Evolutionary conservation across 2,888 invertebrate genomes (phyloP).

Genomic region (Synergus laeviventris): DNA sequence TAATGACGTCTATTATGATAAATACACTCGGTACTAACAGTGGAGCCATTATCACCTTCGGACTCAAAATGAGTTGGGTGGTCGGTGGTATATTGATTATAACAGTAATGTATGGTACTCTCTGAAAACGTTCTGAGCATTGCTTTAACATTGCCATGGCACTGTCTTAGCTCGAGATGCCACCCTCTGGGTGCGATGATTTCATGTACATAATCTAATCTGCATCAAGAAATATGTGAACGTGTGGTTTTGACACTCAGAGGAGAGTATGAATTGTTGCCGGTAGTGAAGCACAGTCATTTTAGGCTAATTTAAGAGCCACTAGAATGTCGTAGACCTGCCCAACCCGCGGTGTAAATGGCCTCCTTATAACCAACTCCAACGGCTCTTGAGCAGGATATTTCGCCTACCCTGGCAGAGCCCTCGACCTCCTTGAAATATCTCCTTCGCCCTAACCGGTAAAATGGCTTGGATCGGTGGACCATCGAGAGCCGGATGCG

Average conservation of each 20-base stretch:
- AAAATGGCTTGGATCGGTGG: constrained; percentile 19
- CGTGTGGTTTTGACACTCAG: neutral
- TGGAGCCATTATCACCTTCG: constrained; percentile 53
- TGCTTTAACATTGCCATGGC: constrained; percentile 39
- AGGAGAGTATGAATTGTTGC: constrained; percentile 4
- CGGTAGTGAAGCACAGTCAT: constrained; percentile 43
- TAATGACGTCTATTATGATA: constrained; percentile 63
- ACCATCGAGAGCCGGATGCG: neutral
- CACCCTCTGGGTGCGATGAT: neutral
- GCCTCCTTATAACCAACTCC: constrained; percentile 21
- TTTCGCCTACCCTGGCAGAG: constrained; percentile 14
- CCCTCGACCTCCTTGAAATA: constrained; percentile 35
- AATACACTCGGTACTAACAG: constrained; percentile 52
- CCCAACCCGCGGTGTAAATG: constrained; percentile 18
- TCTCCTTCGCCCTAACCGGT: neutral
- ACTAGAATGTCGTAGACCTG: constrained; percentile 14
- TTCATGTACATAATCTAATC: neutral
- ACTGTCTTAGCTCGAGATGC: constrained; percentile 58
- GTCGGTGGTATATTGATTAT: neutral
- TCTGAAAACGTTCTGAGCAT: too few species aligned
- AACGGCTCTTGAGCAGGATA: neutral
- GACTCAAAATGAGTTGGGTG: constrained; percentile 42
- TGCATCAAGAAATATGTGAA: neutral
- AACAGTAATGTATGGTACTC: too few species aligned
- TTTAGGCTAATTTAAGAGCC: constrained; percentile 56